These are phyloP conservation scores for Garra rufa DNA, from an alignment of 2,113 vertebrate genomes.

Conservation along the genomic window DNA sequence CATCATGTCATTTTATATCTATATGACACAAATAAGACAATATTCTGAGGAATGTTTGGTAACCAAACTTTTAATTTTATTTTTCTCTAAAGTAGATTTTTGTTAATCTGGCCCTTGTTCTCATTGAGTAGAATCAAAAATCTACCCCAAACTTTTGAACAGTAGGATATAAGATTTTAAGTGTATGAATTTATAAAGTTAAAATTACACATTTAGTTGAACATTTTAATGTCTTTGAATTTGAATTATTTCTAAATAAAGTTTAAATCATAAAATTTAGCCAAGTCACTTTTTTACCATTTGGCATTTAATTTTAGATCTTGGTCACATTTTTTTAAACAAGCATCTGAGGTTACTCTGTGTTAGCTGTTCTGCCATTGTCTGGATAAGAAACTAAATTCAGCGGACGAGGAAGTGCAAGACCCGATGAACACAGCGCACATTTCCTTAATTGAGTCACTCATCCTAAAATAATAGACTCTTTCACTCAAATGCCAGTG, in stretches of 20 bases:
- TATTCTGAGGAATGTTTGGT: too few species aligned
- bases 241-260: not conserved
- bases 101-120: not conserved
- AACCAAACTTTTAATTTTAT: too few species aligned
- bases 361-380: not conserved
- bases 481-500: constrained; percentile 41
- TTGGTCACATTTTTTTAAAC: not conserved
- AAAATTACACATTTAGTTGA: not conserved
- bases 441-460: constrained; percentile 50
- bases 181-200: not conserved
- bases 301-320: not conserved
- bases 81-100: not conserved
- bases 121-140: too few species aligned
- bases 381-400: constrained; percentile 1
- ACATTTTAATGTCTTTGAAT: not conserved
- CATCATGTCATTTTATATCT: too few species aligned
- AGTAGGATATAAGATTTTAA: not conserved
- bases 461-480: constrained; percentile 34
- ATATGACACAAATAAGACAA: too few species aligned
- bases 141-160: too few species aligned
- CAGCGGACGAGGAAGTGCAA: constrained; percentile 3
- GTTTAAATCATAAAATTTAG: not conserved
- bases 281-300: too few species aligned
- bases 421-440: not conserved
- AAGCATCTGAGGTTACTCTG: not conserved